Evolutionary conservation across 1,140 invertebrate genomes (phyloP), one percentile per base, ranked within the genome.

Genomic region (Sinonovacula constricta): DNA sequence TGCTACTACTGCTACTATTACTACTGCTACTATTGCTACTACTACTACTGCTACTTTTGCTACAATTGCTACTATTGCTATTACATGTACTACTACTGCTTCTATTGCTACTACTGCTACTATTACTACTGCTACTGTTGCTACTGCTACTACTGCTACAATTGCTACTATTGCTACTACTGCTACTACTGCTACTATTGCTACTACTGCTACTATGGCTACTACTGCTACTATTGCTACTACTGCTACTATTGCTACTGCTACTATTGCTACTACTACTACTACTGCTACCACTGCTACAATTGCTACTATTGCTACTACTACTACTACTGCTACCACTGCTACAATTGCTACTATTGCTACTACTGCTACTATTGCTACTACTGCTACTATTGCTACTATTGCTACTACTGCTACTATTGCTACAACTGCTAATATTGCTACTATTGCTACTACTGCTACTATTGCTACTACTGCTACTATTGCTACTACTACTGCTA

Each of bases 81-180:
- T n/a, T n/a, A n/a, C n/a, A n/a, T n/a, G n/a, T n/a, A n/a, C n/a
- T n/a, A n/a, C n/a, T n/a, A n/a, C n/a, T n/a, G n/a, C n/a, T n/a
- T n/a, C 45, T 49, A 49, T n/a, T 49, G n/a, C 45, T 49, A 49
- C 45, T 49, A 49, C 45, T 49, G n/a, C 45, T 49, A 49, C 45
- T 49, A 49, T n/a, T 49, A 49, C 45, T 49, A 49, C 45, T 49
- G n/a, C 45, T 49, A 49, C 45, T 49, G n/a, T n/a, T 49, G n/a
- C 45, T 49, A 49, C 45, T 49, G n/a, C n/a, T n/a, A n/a, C n/a
- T n/a, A n/a, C n/a, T n/a, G n/a, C n/a, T n/a, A n/a, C n/a, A n/a
- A n/a, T n/a, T n/a, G n/a, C n/a, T n/a, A n/a, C n/a, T n/a, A n/a
- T n/a, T n/a, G n/a, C n/a, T n/a, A n/a, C n/a, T n/a, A n/a, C n/a